A percentile compares a stretch with the other conserved stretches of the same genome.
Evolutionary conservation across 2,888 invertebrate species (phyloP).

Genomic region (Silvanus unidentatus): DNA sequence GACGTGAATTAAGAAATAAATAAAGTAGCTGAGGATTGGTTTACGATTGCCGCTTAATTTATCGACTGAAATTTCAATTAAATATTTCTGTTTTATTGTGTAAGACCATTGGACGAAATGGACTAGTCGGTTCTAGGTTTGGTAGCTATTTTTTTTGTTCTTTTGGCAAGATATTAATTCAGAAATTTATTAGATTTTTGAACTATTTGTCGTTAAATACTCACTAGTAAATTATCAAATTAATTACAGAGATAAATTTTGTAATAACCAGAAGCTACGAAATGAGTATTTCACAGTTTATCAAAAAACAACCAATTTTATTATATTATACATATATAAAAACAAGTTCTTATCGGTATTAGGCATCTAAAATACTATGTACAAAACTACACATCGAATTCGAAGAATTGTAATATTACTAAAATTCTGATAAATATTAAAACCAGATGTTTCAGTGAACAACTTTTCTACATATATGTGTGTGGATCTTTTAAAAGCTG

Average conservation of each 20-base stretch:
- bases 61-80: no score
- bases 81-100: no score
- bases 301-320: constrained; percentile 1
- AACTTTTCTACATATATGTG: no score
- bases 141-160: no score
- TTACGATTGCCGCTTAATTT: no score
- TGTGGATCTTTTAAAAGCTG: background rate
- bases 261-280: constrained; percentile 14
- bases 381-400: constrained; percentile 15
- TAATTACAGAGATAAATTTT: constrained; percentile 11
- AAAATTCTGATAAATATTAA: constrained; percentile 25
- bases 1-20: no score
- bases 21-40: no score
- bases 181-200: no score
- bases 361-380: background rate
- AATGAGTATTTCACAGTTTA: constrained; percentile 5
- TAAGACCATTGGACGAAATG: no score
- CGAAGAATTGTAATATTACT: constrained; percentile 25
- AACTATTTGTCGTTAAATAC: no score
- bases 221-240: constrained; percentile 5
- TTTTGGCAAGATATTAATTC: no score
- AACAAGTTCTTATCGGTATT: constrained; percentile 4
- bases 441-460: constrained; percentile 4
- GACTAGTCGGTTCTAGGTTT: no score
- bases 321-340: background rate